Evolutionary conservation across 2,113 vertebrate species (phyloP).

Genomic region (Argyrosomus japonicus): DNA sequence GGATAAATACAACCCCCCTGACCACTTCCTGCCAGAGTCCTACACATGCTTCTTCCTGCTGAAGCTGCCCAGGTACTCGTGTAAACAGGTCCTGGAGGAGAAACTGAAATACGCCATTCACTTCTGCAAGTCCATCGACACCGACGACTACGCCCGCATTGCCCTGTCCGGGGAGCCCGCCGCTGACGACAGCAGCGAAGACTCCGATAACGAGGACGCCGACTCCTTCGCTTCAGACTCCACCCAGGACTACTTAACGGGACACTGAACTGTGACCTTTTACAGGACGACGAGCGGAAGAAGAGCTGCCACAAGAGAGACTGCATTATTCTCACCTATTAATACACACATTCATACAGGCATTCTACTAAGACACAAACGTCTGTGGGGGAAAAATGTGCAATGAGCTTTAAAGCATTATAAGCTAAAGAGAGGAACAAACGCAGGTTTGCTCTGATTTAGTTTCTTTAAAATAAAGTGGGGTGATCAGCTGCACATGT

Average conservation of each 20-base stretch:
- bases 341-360: constrained; percentile 60
- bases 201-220: constrained; percentile 97
- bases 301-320: constrained; percentile 45
- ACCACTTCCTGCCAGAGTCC: constrained; percentile 98
- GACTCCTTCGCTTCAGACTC: constrained; percentile 99
- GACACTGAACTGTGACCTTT: constrained; percentile 86
- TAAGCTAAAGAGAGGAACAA: constrained; percentile 77
- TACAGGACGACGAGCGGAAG: background rate
- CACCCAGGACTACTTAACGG: constrained; percentile 96
- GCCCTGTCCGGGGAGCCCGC: constrained; percentile 94
- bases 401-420: constrained; percentile 82
- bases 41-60: constrained; percentile 99
- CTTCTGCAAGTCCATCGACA: constrained; percentile 99
- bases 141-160: constrained; percentile 97
- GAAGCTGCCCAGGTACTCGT: constrained; percentile 97
- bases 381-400: constrained; percentile 71
- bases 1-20: constrained; percentile 98
- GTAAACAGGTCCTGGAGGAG: constrained; percentile 96
- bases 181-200: constrained; percentile 95
- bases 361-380: constrained; percentile 70
- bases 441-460: constrained; percentile 60
- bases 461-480: constrained; percentile 65
- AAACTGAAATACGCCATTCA: constrained; percentile 99
- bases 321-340: constrained; percentile 54
- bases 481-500: constrained; percentile 83